A percentile compares a stretch with the other conserved stretches of the same genome.
These are phyloP conservation scores for human (Homo sapiens) DNA, from an alignment of 2,113 vertebrate species.

Conservation along the genomic window DNA sequence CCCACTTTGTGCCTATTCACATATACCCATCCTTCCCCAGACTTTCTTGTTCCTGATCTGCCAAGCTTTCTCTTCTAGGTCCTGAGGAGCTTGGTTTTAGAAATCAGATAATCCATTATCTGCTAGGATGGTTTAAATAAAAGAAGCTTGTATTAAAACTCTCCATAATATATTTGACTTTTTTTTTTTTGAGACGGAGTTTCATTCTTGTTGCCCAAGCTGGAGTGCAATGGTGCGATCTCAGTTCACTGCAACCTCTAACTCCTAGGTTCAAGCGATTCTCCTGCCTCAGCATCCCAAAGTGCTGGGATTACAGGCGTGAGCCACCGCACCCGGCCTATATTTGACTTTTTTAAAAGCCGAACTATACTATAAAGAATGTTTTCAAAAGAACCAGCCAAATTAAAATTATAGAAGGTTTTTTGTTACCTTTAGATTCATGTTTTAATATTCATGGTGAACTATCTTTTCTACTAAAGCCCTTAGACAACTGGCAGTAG, in stretches of 20 bases:
- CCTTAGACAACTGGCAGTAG: background rate
- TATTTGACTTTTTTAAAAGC: background rate
- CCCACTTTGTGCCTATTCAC: background rate
- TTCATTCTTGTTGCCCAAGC: too few species aligned
- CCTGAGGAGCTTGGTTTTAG: background rate
- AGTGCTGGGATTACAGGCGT: too few species aligned
- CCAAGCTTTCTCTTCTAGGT: background rate
- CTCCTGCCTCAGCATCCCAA: too few species aligned
- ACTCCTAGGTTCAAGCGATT: too few species aligned
- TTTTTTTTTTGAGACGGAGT: background rate
- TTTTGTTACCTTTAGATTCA: background rate
- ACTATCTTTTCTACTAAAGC: background rate
- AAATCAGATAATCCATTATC: background rate
- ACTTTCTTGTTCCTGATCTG: background rate
- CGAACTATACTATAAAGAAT: background rate
- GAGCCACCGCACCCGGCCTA: background rate
- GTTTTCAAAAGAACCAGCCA: conserved; percentile 14
- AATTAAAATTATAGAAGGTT: conserved; percentile 38
- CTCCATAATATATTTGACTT: background rate
- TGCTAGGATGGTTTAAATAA: conserved; percentile 33
- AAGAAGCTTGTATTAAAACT: background rate
- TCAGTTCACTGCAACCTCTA: too few species aligned
- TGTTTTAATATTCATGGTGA: background rate
- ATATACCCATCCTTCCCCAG: background rate
- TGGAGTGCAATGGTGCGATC: too few species aligned